phyloP scores from a whole-genome alignment of 1,140 invertebrate genomes.

The Rhopalosiphum maidis region DNA sequence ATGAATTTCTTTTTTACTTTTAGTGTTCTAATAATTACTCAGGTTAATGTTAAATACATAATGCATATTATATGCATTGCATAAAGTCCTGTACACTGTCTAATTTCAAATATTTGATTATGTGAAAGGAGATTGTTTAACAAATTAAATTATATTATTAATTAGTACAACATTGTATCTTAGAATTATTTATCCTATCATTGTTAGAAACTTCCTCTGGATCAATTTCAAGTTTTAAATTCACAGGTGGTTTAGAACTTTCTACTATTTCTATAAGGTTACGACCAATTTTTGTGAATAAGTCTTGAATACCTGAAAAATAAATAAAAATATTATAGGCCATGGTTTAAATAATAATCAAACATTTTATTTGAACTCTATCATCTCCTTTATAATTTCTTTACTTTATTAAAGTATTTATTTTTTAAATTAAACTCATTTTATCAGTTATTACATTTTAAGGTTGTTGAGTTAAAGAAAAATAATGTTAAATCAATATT shows the following conservation, averaged over 20 bases:
- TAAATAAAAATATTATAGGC: background rate
- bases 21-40: background rate
- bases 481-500: no score
- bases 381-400: no score
- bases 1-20: background rate
- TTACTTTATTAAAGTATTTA: no score
- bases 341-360: background rate
- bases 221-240: conserved; percentile 54
- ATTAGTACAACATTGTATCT: conserved; percentile 33
- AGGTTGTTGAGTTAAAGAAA: no score
- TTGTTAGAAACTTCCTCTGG: conserved; percentile 31
- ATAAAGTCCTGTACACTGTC: background rate
- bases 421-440: no score
- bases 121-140: background rate
- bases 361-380: background rate
- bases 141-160: background rate
- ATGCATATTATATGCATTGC: background rate
- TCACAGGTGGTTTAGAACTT: conserved; percentile 15
- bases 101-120: no score
- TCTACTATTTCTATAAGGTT: conserved; percentile 44
- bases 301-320: conserved; percentile 55
- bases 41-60: background rate
- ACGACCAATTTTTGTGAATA: conserved; percentile 46
- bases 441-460: no score
- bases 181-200: conserved; percentile 27